These are phyloP conservation scores for Dasysyrphus tricinctus DNA, from an alignment of 2,888 invertebrate genomes.

Conservation along the genomic window DNA sequence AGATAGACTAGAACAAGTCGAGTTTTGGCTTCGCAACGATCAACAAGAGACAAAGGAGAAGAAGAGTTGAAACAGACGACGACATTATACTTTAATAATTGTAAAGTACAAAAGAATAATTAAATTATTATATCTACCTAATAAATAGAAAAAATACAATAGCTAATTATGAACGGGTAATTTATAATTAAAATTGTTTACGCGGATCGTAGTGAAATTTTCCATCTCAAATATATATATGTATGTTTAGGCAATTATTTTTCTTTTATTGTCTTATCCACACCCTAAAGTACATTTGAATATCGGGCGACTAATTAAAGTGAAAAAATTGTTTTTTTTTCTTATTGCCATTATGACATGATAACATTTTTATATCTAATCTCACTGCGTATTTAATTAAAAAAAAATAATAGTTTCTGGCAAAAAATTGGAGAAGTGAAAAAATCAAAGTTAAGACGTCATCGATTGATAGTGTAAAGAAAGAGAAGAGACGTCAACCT, in stretches of 20 bases:
- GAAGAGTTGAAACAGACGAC: conserved; percentile 21
- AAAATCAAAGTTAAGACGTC: conserved; percentile 39
- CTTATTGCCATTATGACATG: conserved; percentile 19
- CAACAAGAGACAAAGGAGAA: conserved; percentile 65
- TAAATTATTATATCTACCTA: too few species aligned
- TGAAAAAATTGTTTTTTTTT: conserved; percentile 22
- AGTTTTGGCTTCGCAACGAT: conserved; percentile 73
- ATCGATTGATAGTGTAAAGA: too few species aligned
- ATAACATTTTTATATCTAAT: conserved; percentile 31
- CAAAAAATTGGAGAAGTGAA: conserved; percentile 35
- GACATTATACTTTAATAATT: background rate
- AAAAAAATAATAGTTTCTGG: conserved; percentile 23
- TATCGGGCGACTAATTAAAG: conserved; percentile 15
- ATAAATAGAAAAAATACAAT: conserved; percentile 6
- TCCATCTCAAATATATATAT: background rate
- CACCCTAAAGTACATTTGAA: background rate
- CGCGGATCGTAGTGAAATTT: conserved; percentile 3
- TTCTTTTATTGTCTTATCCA: conserved; percentile 10
- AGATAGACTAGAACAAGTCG: conserved; percentile 64
- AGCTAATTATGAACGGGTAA: conserved; percentile 12
- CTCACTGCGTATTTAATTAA: conserved; percentile 35
- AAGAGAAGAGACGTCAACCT: conserved; percentile 16
- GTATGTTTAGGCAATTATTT: conserved; percentile 20
- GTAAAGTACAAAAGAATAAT: background rate
- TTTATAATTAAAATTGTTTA: conserved; percentile 11